Evolutionary conservation across 2,797 vertebrate genomes (phyloP), one percentile per base, ranked within the genome.

Genomic region (Cynopterus sphinx): DNA sequence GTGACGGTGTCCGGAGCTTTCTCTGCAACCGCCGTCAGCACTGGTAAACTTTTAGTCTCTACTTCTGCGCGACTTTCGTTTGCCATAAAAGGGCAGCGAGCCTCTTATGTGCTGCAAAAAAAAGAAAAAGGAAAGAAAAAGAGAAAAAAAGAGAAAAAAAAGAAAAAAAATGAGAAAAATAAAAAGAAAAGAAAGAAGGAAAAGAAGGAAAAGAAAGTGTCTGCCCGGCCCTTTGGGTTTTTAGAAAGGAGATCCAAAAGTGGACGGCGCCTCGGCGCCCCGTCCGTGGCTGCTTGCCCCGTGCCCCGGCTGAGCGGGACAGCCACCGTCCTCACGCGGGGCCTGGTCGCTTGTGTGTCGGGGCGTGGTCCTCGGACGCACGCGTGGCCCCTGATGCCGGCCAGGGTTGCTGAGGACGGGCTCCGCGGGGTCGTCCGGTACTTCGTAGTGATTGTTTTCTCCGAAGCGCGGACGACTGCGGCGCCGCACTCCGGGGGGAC

Each of bases 361-460:
- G 15, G 92, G 91, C 33, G 78, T 2, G 77, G 19, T 84, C 96
- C 92, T 63, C 6, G 1, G 55, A 77, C 85, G 51, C 70, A 81
- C 87, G 16, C 4, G 70, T 53, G 7, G 33, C 41, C 71, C 89
- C 71, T 65, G 90, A 43, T 31, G 89, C 93, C 33, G 82, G 16
- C 33, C 46, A 43, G 75, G n/a, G 88, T 74, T 81, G 92, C 46
- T 63, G 31, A 67, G 74, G 92, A 68, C 5, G 2, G n/a, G 87
- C 51, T 81, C 79, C 94, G n/a, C 59, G 24, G 75, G 0, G 15
- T 46, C 91, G 70, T 77, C 67, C 92, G 79, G 9, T 11, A 39
- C 63, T 90, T 95, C 92, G 93, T 79, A 96, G 75, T 90, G 95
- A 78, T 86, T 92, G 43, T 82, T 16, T 89, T 87, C 43, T 73